A percentile compares a stretch with the other conserved stretches of the same genome.
These are phyloP conservation scores for Amphiura filiformis DNA, from an alignment of 35 echinoderm and acorn worm genomes.

Conservation along the genomic window DNA sequence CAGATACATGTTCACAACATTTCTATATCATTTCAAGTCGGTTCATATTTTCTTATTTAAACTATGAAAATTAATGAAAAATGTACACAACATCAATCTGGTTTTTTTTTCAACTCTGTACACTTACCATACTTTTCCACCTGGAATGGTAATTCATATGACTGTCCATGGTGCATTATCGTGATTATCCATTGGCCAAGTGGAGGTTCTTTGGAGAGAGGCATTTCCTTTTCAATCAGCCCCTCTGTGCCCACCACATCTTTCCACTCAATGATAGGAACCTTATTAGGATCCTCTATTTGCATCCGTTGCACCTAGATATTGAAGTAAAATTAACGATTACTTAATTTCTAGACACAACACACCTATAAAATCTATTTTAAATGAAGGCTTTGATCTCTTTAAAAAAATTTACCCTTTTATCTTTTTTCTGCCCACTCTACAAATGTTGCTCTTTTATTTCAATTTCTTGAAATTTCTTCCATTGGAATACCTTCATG, in stretches of 20 bases:
- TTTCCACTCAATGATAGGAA: conserved; percentile 76
- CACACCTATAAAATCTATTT: no score
- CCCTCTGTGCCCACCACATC: conserved; percentile 55
- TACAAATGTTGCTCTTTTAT: no score
- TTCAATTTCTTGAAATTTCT: no score
- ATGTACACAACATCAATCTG: no score
- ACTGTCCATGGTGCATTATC: conserved; percentile 34
- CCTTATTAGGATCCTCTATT: conserved; percentile 73
- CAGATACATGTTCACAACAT: no score
- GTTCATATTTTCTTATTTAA: no score
- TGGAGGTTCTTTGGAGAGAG: conserved; percentile 68
- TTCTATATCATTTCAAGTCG: no score
- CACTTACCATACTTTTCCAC: conserved; percentile 89
- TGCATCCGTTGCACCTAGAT: conserved; percentile 65
- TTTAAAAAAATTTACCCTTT: neutral
- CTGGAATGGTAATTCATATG: conserved; percentile 40
- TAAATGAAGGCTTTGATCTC: neutral
- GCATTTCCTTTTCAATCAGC: conserved; percentile 62
- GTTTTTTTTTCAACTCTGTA: no score
- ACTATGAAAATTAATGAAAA: no score
- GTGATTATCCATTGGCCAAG: conserved; percentile 78
- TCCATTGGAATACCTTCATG: no score
- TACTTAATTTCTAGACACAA: neutral
- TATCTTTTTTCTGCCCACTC: no score
- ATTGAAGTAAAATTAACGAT: neutral